A percentile compares a stretch with the other conserved stretches of the same genome.
These are phyloP conservation scores for Theocolax elegans DNA, from an alignment of 1,140 invertebrate genomes.

Conservation along the genomic window DNA sequence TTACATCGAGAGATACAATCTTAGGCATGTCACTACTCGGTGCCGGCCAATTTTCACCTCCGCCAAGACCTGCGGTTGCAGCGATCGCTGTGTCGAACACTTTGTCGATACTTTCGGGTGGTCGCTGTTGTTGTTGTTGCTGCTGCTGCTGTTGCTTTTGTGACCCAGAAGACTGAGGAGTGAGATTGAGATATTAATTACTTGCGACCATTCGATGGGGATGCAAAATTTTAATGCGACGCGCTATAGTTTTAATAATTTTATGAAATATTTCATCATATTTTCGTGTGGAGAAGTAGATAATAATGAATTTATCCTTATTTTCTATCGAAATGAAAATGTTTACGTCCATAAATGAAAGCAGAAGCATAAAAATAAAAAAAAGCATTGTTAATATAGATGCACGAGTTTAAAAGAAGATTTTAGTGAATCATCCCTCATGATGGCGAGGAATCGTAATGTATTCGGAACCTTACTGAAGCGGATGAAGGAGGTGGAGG, in stretches of 20 bases:
- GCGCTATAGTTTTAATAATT: too few species aligned
- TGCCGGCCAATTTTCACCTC: slow-evolving; percentile 80
- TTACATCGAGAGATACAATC: slow-evolving; percentile 90
- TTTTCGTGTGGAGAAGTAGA: too few species aligned
- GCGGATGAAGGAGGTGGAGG: slow-evolving; percentile 69
- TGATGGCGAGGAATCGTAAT: slow-evolving; percentile 49
- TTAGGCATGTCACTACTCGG: slow-evolving; percentile 88
- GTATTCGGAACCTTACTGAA: slow-evolving; percentile 46
- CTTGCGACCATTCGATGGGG: too few species aligned
- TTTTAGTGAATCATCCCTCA: background rate
- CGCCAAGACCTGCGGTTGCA: slow-evolving; percentile 53
- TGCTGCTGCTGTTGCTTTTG: slow-evolving; percentile 34
- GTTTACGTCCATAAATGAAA: too few species aligned
- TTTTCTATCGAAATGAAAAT: too few species aligned
- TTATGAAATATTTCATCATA: too few species aligned
- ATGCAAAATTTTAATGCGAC: too few species aligned
- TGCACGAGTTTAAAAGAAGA: slow-evolving; percentile 44
- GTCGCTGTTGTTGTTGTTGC: slow-evolving; percentile 26
- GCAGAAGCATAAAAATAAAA: too few species aligned
- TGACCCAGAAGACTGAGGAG: background rate
- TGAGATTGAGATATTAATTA: too few species aligned
- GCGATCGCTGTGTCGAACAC: slow-evolving; percentile 76
- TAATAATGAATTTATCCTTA: background rate
- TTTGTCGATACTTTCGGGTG: slow-evolving; percentile 70
- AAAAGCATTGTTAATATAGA: background rate